phyloP scores from a whole-genome alignment of 2,888 invertebrate species.

The Parnassius glacialis region DNA sequence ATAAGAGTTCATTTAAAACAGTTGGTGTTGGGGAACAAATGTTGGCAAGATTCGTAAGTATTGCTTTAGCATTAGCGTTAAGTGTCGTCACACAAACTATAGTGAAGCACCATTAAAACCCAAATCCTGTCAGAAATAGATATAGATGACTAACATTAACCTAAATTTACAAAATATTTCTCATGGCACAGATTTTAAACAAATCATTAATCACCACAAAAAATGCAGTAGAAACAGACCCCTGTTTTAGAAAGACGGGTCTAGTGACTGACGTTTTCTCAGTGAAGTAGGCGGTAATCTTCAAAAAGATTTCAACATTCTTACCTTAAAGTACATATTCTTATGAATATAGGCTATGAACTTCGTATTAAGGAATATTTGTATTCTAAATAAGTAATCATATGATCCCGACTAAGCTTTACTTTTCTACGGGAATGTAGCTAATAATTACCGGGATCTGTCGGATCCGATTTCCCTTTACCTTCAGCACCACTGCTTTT shows the following conservation, averaged over 20 bases:
- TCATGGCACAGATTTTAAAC: conserved; percentile 28
- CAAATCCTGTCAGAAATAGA: conserved; percentile 10
- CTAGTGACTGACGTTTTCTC: conserved; percentile 31
- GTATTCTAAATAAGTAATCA: conserved; percentile 60
- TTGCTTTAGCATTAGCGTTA: conserved; percentile 55
- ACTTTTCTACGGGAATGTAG: conserved; percentile 70
- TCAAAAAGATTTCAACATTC: conserved; percentile 20
- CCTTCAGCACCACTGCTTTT: conserved; percentile 51
- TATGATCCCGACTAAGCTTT: conserved; percentile 69
- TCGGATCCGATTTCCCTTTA: conserved; percentile 41
- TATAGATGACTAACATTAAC: not conserved
- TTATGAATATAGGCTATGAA: conserved; percentile 77
- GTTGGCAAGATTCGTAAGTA: conserved; percentile 66
- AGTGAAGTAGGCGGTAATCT: conserved; percentile 45
- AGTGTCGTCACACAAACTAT: conserved; percentile 38
- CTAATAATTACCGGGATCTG: conserved; percentile 51
- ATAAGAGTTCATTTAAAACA: conserved; percentile 56
- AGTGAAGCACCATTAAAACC: conserved; percentile 32
- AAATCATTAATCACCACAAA: conserved; percentile 4
- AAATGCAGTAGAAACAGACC: not conserved
- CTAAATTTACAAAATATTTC: not conserved
- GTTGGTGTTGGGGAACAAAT: conserved; percentile 77
- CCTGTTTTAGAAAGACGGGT: conserved; percentile 10
- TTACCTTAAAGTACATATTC: conserved; percentile 62
- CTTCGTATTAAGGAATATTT: conserved; percentile 66